Evolutionary conservation across 2,888 invertebrate genomes (phyloP).

Genomic region (Spodoptera littoralis): DNA sequence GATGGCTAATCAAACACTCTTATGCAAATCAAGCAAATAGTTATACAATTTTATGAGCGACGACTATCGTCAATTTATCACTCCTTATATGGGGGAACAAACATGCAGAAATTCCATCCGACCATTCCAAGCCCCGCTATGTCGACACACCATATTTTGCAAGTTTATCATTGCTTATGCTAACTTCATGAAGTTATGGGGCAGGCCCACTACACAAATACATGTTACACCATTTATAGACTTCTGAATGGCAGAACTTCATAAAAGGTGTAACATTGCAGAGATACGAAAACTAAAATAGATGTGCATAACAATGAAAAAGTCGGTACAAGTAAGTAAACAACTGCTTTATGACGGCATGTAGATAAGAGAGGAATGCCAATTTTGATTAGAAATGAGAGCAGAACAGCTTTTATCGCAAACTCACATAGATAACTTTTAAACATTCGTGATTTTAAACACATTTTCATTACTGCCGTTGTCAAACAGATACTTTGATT

Average conservation of each 20-base stretch:
- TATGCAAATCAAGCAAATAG: slow-evolving; percentile 82
- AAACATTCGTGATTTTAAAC: slow-evolving; percentile 78
- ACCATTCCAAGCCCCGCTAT: slow-evolving; percentile 65
- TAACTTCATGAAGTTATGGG: slow-evolving; percentile 56
- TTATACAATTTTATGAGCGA: slow-evolving; percentile 78
- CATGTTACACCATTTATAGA: slow-evolving; percentile 44
- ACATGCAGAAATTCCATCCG: slow-evolving; percentile 70
- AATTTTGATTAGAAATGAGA: slow-evolving; percentile 85
- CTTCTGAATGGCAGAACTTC: slow-evolving; percentile 45
- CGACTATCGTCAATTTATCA: slow-evolving; percentile 75
- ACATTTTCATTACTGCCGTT: slow-evolving; percentile 65
- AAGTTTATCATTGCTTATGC: slow-evolving; percentile 63
- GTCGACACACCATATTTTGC: slow-evolving; percentile 71
- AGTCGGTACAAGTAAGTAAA: slow-evolving; percentile 71
- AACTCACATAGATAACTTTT: slow-evolving; percentile 80
- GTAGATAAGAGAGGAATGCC: slow-evolving; percentile 84
- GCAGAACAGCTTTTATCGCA: slow-evolving; percentile 78
- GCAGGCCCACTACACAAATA: slow-evolving; percentile 42
- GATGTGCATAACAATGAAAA: slow-evolving; percentile 68
- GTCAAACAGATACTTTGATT: slow-evolving; percentile 28
- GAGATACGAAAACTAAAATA: slow-evolving; percentile 53
- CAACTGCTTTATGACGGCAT: slow-evolving; percentile 74
- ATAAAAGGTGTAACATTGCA: slow-evolving; percentile 42
- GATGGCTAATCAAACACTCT: slow-evolving; percentile 75
- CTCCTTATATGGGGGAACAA: slow-evolving; percentile 70